Percentiles rank a stretch among this genome's conserved stretches.
phyloP scores from a whole-genome alignment of 2,797 vertebrate species.

The Molossus molossus region DNA sequence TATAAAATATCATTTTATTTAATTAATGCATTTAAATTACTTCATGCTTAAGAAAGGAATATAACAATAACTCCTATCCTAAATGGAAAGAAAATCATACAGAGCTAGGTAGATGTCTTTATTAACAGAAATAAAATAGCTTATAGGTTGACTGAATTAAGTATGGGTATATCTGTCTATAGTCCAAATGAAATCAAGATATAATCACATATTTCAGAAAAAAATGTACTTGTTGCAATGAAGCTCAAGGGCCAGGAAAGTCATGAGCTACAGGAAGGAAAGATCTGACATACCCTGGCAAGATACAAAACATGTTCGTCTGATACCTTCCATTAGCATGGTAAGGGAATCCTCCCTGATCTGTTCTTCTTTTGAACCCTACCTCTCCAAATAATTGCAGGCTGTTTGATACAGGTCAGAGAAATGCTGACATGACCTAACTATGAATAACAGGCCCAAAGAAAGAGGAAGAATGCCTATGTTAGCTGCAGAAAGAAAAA shows the following conservation, averaged over 20 bases:
- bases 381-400: neutral
- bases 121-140: neutral
- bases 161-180: neutral
- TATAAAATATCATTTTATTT: neutral
- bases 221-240: neutral
- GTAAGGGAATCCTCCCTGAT: neutral
- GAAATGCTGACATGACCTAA: neutral
- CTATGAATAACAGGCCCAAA: neutral
- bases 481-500: neutral
- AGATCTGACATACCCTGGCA: neutral
- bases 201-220: slow-evolving; percentile 22
- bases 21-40: slow-evolving; percentile 16
- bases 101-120: neutral
- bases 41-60: neutral
- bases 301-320: neutral
- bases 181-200: slow-evolving; percentile 19
- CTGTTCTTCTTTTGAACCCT: neutral
- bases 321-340: neutral
- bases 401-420: neutral
- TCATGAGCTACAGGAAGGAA: neutral
- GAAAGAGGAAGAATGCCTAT: neutral
- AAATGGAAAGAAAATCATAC: slow-evolving; percentile 16
- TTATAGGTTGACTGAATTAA: slow-evolving; percentile 12
- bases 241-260: neutral
- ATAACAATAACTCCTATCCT: neutral